Percentiles rank a stretch among this genome's conserved stretches.
phyloP scores from a whole-genome alignment of 2,888 invertebrate genomes.

The Rhagium mordax region DNA sequence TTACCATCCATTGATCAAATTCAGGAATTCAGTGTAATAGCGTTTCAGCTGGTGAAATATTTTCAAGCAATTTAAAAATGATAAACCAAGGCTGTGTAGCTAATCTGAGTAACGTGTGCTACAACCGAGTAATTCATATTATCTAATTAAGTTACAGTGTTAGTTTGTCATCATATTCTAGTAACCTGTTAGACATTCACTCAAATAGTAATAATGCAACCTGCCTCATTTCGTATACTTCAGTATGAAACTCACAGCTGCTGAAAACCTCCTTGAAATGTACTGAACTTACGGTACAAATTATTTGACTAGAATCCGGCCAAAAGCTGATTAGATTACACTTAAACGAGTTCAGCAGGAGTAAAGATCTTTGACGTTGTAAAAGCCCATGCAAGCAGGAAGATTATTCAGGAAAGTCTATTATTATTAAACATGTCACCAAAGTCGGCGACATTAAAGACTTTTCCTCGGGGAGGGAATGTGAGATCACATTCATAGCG shows the following conservation, averaged over 20 bases:
- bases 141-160: too few species aligned
- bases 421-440: slow-evolving; percentile 43
- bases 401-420: slow-evolving; percentile 9
- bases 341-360: slow-evolving; percentile 3
- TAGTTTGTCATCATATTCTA: too few species aligned
- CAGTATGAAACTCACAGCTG: background rate
- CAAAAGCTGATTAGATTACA: slow-evolving; percentile 1
- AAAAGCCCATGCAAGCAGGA: background rate
- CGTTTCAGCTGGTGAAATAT: too few species aligned
- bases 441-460: slow-evolving; percentile 42
- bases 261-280: background rate
- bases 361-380: slow-evolving; percentile 13
- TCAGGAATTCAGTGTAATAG: too few species aligned
- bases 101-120: too few species aligned
- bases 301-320: background rate
- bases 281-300: background rate
- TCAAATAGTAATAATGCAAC: too few species aligned
- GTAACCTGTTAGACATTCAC: too few species aligned
- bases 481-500: slow-evolving; percentile 37
- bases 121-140: too few species aligned
- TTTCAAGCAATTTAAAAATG: too few species aligned
- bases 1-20: too few species aligned
- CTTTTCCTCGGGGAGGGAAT: slow-evolving; percentile 38
- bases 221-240: background rate
- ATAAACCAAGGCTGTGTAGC: too few species aligned